Evolutionary conservation across 2,888 invertebrate species (phyloP), one percentile per base, ranked within the genome.

Genomic region (Choristoneura rosaceana): DNA sequence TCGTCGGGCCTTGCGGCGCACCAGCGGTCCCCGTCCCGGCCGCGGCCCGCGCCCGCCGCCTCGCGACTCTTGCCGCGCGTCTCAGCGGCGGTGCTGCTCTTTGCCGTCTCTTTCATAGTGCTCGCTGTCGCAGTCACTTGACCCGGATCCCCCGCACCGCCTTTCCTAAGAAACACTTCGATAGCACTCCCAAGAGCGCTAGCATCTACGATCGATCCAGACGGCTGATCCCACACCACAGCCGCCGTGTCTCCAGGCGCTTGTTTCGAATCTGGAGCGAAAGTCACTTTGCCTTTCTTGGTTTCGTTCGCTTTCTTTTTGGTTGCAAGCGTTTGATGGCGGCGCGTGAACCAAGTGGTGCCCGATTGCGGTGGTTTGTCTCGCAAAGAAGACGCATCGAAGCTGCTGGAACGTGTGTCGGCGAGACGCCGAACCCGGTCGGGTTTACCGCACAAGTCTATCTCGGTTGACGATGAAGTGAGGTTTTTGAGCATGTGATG

Each of bases 151-250:
- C 90, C 93, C 58, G 84, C 92, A 76, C 92, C 95, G 78, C 93
- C 95, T 90, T 95, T 96, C 83, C 95, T 95, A 50, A 98, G 91
- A 83, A 97, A 97, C 43, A 97, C 97, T 90, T 98, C 97, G 77
- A 98, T 97, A 41, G 97, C 98, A 83, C 96, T 97, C 34, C 98
- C 98, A 47, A 98, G 93, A 0, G 97, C 96, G 81, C 97, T 96
- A 1, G 97, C 96, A 84, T 98, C 97, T 4, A 97, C 96, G 52
- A 97, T 95, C 0, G 97, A 96, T 7, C 97, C 97, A 58, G 96
- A 96, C n/a, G 95, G 95, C 65, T 95, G 96, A 80, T 97, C 97
- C 97, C 97, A 97, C 1, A 97, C 90, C 34, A 97, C 96, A 73
- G 96, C 96, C 58, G 95, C 94, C 3, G 86, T 93, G 77, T 95